Evolutionary conservation across 2,797 vertebrate genomes (phyloP).

Genomic region (Malacoraja senta): DNA sequence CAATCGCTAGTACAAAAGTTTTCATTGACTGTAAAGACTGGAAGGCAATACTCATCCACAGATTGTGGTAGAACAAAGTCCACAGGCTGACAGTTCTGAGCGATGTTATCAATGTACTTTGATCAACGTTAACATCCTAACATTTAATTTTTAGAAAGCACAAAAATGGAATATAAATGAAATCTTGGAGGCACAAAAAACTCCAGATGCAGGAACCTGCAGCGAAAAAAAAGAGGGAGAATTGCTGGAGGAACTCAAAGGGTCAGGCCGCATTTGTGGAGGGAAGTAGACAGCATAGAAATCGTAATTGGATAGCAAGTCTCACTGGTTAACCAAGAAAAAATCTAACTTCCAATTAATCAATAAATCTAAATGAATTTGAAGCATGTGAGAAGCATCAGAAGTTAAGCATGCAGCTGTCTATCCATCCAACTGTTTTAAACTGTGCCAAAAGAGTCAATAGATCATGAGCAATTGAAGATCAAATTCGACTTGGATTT

Average conservation of each 20-base stretch:
- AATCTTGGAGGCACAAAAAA: neutral
- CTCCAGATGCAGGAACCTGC: too few species aligned
- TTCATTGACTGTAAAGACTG: neutral
- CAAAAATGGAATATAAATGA: neutral
- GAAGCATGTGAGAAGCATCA: neutral
- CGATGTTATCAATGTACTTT: neutral
- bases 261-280: too few species aligned
- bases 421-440: neutral
- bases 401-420: neutral
- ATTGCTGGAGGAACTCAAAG: too few species aligned
- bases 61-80: neutral
- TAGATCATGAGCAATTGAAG: neutral
- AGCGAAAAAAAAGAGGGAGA: too few species aligned
- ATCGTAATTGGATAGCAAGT: neutral
- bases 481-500: neutral
- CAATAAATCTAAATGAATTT: neutral
- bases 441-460: neutral
- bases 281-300: too few species aligned
- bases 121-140: neutral
- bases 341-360: neutral
- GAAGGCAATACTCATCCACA: neutral
- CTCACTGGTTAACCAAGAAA: neutral
- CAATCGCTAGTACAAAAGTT: neutral
- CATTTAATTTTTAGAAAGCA: neutral
- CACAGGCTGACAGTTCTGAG: neutral